A percentile compares a stretch with the other conserved stretches of the same genome.
Evolutionary conservation across 1,140 invertebrate genomes (phyloP).

Genomic region (Megalonaias nervosa): DNA sequence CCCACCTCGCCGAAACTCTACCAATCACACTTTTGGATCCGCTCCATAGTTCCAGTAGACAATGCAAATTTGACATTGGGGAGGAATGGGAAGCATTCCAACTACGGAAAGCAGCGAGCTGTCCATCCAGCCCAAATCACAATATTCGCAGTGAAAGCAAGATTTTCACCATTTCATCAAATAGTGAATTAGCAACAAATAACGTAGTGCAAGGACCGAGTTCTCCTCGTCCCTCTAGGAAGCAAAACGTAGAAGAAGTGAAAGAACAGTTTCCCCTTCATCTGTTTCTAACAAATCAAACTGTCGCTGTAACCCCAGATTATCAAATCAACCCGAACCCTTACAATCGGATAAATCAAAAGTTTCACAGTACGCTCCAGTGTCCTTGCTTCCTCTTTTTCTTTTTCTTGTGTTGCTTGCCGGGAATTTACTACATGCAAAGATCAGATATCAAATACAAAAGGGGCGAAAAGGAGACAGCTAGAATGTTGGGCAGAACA

Average conservation of each 20-base stretch:
- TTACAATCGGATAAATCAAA: slow-evolving; percentile 45
- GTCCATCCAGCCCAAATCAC: slow-evolving; percentile 18
- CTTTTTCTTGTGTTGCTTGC: slow-evolving; percentile 51
- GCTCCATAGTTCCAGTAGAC: slow-evolving; percentile 25
- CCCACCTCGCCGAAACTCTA: slow-evolving; percentile 6
- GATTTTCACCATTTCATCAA: no score
- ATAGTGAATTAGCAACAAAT: no score
- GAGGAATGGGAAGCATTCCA: slow-evolving; percentile 35
- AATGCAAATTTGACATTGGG: slow-evolving; percentile 34
- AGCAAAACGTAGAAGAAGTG: slow-evolving; percentile 2
- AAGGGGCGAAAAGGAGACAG: slow-evolving; percentile 28
- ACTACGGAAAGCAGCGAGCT: slow-evolving; percentile 18
- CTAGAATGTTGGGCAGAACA: slow-evolving; percentile 30
- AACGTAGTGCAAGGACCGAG: no score
- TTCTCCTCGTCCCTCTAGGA: no score
- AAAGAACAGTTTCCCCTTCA: slow-evolving; percentile 32
- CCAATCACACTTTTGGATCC: slow-evolving; percentile 22
- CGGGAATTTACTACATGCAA: slow-evolving; percentile 44
- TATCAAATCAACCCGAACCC: slow-evolving; percentile 40
- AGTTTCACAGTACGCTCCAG: slow-evolving; percentile 41
- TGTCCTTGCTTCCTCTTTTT: slow-evolving; percentile 52
- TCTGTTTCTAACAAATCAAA: slow-evolving; percentile 15
- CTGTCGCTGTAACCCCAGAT: not conserved
- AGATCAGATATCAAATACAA: slow-evolving; percentile 38
- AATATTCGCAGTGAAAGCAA: no score